These are phyloP conservation scores for Phortica variegata DNA, from an alignment of 1,140 invertebrate genomes.

Conservation along the genomic window DNA sequence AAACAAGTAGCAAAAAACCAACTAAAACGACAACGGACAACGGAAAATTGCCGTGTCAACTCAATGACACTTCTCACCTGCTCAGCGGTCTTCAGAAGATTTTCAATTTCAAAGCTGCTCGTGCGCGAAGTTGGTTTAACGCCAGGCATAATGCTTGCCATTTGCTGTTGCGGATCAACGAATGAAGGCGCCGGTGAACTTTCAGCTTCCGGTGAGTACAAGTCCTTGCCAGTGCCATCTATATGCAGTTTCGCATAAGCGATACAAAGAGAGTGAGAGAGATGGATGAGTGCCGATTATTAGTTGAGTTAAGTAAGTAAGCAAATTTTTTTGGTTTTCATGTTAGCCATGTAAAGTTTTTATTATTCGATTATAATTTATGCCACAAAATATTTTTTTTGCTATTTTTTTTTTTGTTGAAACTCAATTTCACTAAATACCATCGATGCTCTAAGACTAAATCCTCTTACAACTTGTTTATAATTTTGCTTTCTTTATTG, in stretches of 20 bases:
- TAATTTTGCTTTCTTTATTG: too few species aligned
- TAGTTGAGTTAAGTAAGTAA: too few species aligned
- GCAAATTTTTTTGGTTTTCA: too few species aligned
- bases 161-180: slow-evolving; percentile 46
- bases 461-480: too few species aligned
- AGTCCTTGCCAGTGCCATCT: slow-evolving; percentile 63
- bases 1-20: neutral
- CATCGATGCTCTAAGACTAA: too few species aligned
- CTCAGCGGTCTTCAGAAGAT: slow-evolving; percentile 76
- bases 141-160: slow-evolving; percentile 26
- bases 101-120: slow-evolving; percentile 89
- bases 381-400: too few species aligned
- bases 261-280: slow-evolving; percentile 5
- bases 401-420: too few species aligned
- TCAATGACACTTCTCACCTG: slow-evolving; percentile 53
- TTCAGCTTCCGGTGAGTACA: slow-evolving; percentile 70
- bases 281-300: neutral
- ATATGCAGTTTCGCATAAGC: slow-evolving; percentile 1
- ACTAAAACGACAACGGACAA: neutral
- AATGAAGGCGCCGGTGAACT: slow-evolving; percentile 59
- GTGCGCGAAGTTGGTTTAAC: slow-evolving; percentile 73
- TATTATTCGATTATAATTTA: too few species aligned
- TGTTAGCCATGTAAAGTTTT: too few species aligned
- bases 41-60: neutral
- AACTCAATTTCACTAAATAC: too few species aligned